Evolutionary conservation across 2,888 invertebrate species (phyloP).

Genomic region (Cenopis cana): DNA sequence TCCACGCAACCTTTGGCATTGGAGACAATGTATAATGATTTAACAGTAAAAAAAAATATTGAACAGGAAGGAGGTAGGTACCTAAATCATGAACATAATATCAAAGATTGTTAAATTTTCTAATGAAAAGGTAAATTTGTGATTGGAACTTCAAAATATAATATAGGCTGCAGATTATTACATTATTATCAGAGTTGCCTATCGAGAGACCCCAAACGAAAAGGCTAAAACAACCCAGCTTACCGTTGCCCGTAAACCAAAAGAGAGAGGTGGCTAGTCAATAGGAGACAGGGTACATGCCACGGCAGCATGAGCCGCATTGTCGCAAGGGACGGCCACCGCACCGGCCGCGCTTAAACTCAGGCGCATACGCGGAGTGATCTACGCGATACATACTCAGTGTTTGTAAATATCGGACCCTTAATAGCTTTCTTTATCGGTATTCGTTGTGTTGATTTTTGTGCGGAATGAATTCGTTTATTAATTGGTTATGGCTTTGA

Average conservation of each 20-base stretch:
- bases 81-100: neutral
- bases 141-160: neutral
- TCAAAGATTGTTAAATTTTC: neutral
- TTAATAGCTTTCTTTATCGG: conserved; percentile 18
- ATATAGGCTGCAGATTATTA: neutral
- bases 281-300: conserved; percentile 72
- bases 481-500: neutral
- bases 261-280: conserved; percentile 83
- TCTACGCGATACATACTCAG: conserved; percentile 29
- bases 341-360: conserved; percentile 74
- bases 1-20: too few relatives aligned
- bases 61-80: too few relatives aligned
- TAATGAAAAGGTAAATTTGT: neutral
- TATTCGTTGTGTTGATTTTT: conserved; percentile 40
- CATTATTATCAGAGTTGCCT: neutral
- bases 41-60: too few relatives aligned
- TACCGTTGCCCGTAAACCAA: conserved; percentile 70
- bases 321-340: conserved; percentile 78
- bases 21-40: too few relatives aligned
- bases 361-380: conserved; percentile 67
- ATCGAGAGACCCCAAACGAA: conserved; percentile 25
- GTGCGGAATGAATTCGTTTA: conserved; percentile 36
- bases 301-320: conserved; percentile 71
- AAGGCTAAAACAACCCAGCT: conserved; percentile 49
- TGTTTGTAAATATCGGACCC: conserved; percentile 43